These are phyloP conservation scores for Dyspetes luteomarginatus DNA, from an alignment of 2,888 invertebrate genomes.

Conservation along the genomic window DNA sequence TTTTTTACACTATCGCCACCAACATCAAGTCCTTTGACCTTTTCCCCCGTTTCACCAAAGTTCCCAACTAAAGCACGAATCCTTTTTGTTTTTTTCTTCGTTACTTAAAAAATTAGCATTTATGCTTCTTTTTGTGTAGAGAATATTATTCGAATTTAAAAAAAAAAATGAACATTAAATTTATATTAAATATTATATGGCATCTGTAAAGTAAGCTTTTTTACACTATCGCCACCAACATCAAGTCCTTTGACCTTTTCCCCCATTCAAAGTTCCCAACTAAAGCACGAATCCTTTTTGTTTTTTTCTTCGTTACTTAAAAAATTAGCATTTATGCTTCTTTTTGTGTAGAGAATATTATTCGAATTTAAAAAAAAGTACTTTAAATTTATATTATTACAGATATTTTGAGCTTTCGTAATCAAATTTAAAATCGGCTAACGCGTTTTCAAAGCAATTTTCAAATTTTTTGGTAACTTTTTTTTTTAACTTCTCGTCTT, in stretches of 20 bases:
- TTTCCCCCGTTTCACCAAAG: neutral
- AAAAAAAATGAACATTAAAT: no score
- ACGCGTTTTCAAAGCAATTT: neutral
- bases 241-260: conserved; percentile 53
- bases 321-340: neutral
- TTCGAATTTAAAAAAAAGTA: no score
- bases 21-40: conserved; percentile 30
- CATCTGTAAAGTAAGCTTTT: no score
- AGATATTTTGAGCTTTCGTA: no score
- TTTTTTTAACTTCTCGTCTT: neutral
- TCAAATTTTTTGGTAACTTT: neutral
- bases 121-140: no score
- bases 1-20: conserved; percentile 5
- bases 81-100: neutral
- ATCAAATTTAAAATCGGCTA: neutral
- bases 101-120: no score
- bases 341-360: no score
- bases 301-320: neutral
- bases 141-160: no score
- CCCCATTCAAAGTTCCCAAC: conserved; percentile 39
- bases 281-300: neutral
- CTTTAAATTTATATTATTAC: no score
- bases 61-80: neutral
- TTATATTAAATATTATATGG: no score
- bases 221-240: conserved; percentile 2